Base-by-base conservation (phyloP, 2,888 invertebrate species). In the Megaustenia siamemsis region DNA sequence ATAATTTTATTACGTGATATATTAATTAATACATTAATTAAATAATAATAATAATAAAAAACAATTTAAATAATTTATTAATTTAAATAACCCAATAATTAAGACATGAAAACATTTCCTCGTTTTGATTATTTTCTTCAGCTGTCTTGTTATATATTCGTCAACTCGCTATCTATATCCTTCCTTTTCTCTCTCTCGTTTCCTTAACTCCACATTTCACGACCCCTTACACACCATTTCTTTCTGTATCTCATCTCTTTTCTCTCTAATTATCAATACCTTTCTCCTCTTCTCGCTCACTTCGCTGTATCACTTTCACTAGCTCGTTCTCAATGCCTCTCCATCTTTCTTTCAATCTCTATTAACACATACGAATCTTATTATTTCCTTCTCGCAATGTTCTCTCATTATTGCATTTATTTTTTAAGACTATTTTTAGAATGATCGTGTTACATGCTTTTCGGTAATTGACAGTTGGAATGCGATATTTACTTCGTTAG, bases 321-420 rank as follows among this genome's bases (percentile, higher is more conserved):
- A 8, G n/a, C 60, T 66, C 66, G n/a, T 32, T 66, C 66, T 66
- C 66, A 28, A n/a, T 66, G 28, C 32, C 60, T 60, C 66, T 66
- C 66, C 32, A n/a, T 66, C 66, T 66, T 32, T 66, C 66, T 60
- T n/a, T 60, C 60, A 18, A n/a, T 49, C 49, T 49, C 49, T 60
- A 12, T n/a, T 6, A 21, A 12, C n/a, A 60, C 24, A 21, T 60
- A 6, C n/a, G 21, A 21, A 24, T 60, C 12, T n/a, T 60, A 21
- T 5, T n/a, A n/a, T n/a, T n/a, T n/a, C n/a, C n/a, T n/a, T n/a
- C n/a, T n/a, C n/a, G n/a, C n/a, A n/a, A n/a, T n/a, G n/a, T n/a
- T n/a, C n/a, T n/a, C n/a, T n/a, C n/a, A n/a, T n/a, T n/a, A n/a
- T n/a, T n/a, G n/a, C n/a, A n/a, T n/a, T n/a, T n/a, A n/a, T n/a